Conservation (phyloP, 2,113 vertebrate genomes). For the Gallinago media region DNA sequence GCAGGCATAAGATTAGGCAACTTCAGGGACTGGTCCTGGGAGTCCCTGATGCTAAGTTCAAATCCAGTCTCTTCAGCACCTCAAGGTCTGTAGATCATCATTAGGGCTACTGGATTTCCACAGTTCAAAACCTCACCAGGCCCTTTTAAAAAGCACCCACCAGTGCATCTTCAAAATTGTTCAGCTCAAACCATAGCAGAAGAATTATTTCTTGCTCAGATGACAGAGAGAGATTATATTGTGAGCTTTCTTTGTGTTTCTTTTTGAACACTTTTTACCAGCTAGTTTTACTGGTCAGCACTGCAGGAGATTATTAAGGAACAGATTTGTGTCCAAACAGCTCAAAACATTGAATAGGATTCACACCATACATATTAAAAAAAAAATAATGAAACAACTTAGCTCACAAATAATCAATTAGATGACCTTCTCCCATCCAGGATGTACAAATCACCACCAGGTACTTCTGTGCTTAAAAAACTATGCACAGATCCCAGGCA, state of each 20-base stretch:
- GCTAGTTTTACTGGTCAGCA: background rate
- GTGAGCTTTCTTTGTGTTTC: background rate
- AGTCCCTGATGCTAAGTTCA: background rate
- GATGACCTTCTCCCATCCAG: background rate
- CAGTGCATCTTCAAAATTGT: background rate
- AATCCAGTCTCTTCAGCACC: background rate
- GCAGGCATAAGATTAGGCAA: too few relatives aligned
- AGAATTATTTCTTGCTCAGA: background rate
- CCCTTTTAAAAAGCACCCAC: background rate
- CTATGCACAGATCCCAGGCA: background rate
- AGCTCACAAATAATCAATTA: background rate
- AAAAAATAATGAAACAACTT: background rate
- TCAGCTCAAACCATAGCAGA: background rate
- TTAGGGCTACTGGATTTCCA: background rate
- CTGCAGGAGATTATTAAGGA: background rate
- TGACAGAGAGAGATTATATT: background rate
- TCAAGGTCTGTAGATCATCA: background rate
- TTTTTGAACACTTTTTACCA: background rate
- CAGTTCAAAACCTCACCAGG: background rate
- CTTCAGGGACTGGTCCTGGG: background rate
- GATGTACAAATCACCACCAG: background rate
- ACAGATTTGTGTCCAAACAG: background rate
- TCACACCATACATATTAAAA: background rate
- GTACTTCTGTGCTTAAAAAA: background rate
- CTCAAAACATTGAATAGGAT: background rate